Base-by-base conservation (phyloP, 2,797 vertebrate species). In the Anguilla anguilla region DNA sequence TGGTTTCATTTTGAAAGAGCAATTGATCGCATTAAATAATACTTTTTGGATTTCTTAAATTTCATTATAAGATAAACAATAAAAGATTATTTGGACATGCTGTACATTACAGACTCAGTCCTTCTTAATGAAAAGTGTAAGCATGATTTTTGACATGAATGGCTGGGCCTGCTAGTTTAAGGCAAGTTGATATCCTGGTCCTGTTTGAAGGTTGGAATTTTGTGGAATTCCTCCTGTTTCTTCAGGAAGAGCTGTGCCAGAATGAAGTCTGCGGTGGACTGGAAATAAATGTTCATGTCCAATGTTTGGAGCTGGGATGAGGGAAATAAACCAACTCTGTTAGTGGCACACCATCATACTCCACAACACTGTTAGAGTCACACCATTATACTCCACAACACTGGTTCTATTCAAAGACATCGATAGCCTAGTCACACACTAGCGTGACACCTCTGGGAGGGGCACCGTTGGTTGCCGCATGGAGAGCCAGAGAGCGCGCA, bases 221-320 rank as follows among this genome's bases (percentile, higher is more conserved):
- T 82, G 6, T 46, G 35, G 46, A 82, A 82, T 46, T 82, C 79
- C 6, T 82, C 79, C 25, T 82, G 79, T 82, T 82, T 82, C 79
- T 82, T 82, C 79, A 51, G 4, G 17, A 82, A 82, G 11, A 82
- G 79, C 46, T 82, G 79, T 10, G 79, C 79, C 46, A 82, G 22
- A 19, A 82, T 82, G 46, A 82, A 82, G 79, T 82, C 79, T 82
- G 79, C 43, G 6, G 79, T 82, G 79, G 19, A 25, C 43, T 82
- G 19, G 79, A 82, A 82, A 82, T 82, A 82, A 35, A 82, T 2
- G 51, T 82, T n/a, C 79, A 77, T 82, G 46, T 51, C 79, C 79
- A 82, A 15, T 25, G 79, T 82, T 51, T 82, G 79, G 51, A 82
- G 79, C 79, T 82, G 46, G 19, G 10, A 51, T 49, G 79, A 51